These are phyloP conservation scores for Ursus arctos DNA, from an alignment of 2,113 vertebrate species.

Conservation along the genomic window DNA sequence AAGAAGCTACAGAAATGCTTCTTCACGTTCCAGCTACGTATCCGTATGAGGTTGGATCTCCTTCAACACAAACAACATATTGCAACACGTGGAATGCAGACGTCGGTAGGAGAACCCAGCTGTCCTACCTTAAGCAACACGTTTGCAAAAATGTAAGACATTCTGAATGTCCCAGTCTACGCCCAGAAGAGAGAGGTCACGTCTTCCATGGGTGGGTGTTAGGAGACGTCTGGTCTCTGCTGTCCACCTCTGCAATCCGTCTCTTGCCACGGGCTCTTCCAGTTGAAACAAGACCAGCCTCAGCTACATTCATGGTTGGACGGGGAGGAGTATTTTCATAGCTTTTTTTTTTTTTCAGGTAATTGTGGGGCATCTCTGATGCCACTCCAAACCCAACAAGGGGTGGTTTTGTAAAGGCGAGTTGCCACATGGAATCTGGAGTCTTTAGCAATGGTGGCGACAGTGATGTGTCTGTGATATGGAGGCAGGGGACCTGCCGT, in stretches of 20 bases:
- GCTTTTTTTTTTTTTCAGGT: neutral
- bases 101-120: neutral
- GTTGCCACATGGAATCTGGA: neutral
- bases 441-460: rapidly evolving
- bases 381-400: neutral
- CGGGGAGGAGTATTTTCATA: no score
- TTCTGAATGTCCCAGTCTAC: neutral
- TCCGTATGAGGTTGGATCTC: no score
- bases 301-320: neutral
- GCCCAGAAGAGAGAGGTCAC: neutral
- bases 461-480: neutral
- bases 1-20: neutral
- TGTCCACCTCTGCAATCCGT: neutral
- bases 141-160: neutral
- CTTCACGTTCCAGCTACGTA: neutral
- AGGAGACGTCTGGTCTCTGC: neutral
- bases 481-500: neutral
- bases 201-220: neutral
- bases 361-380: neutral
- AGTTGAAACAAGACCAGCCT: no score
- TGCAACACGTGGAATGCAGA: neutral
- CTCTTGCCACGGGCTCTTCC: neutral
- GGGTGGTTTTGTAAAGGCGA: neutral
- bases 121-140: neutral
- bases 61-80: neutral